Conservation (phyloP, 2,113 vertebrate species). For the Procavia capensis region DNA sequence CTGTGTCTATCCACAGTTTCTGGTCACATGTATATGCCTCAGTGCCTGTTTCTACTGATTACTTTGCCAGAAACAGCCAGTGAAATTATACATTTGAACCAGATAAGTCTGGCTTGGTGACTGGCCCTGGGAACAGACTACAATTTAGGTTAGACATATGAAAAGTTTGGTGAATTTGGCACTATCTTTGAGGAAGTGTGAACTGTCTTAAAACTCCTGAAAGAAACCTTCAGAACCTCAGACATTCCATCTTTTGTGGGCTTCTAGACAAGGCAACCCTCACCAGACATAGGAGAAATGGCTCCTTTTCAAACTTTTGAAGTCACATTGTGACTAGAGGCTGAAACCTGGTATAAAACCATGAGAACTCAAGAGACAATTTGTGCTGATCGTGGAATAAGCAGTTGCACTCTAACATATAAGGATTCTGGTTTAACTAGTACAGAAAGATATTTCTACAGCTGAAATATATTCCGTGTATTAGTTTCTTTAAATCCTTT, state of each 20-base stretch:
- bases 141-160: constrained; percentile 73
- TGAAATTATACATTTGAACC: constrained; percentile 69
- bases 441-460: constrained; percentile 14
- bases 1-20: background rate
- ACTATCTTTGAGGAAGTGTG: constrained; percentile 68
- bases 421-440: background rate
- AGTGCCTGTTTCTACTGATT: background rate
- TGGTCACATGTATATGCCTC: background rate
- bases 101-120: constrained; percentile 70
- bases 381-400: constrained; percentile 18
- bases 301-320: constrained; percentile 74
- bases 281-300: constrained; percentile 58
- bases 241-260: constrained; percentile 80
- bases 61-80: constrained; percentile 30
- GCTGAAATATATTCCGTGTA: background rate
- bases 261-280: constrained; percentile 77
- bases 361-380: constrained; percentile 51
- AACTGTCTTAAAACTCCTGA: constrained; percentile 72
- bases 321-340: constrained; percentile 78
- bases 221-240: constrained; percentile 70
- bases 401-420: background rate
- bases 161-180: constrained; percentile 80
- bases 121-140: constrained; percentile 54
- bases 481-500: constrained; percentile 3
- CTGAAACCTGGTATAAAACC: constrained; percentile 72